Evolutionary conservation across 2,797 vertebrate species (phyloP).

Genomic region (Petrocephalus schoutedeni): DNA sequence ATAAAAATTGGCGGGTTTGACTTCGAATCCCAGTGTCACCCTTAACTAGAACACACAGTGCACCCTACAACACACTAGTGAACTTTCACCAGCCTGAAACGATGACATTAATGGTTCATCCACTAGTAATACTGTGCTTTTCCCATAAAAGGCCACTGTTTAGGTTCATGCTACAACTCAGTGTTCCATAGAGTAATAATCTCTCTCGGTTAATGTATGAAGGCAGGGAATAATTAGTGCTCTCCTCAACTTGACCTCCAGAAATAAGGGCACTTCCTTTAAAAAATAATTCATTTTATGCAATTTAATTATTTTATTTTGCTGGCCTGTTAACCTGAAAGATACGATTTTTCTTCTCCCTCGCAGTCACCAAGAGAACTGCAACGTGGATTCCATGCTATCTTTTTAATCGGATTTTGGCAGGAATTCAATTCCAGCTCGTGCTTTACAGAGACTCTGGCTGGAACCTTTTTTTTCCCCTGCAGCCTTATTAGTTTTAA

Average conservation of each 20-base stretch:
- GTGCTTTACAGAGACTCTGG: not conserved
- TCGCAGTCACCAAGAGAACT: not conserved
- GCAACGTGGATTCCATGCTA: not conserved
- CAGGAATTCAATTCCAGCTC: not conserved
- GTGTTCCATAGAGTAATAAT: not conserved
- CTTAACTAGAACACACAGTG: not conserved
- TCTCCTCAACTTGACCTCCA: not conserved
- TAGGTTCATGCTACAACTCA: not conserved
- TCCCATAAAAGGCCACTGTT: not conserved
- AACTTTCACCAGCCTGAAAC: not conserved
- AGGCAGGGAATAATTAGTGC: not conserved
- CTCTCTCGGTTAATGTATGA: not conserved
- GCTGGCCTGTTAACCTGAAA: not conserved
- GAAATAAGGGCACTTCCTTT: not conserved
- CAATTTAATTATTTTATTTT: not conserved
- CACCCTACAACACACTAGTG: not conserved
- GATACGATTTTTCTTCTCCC: not conserved
- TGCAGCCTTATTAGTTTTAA: not conserved
- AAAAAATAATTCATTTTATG: not conserved
- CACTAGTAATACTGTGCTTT: not conserved
- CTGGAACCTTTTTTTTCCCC: not conserved
- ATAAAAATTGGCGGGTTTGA: too few species aligned
- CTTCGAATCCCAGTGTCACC: not conserved
- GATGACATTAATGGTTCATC: not conserved
- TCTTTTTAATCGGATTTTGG: conserved; percentile 3